Conservation (phyloP, 2,888 invertebrate genomes). For the Meloe dianella region DNA sequence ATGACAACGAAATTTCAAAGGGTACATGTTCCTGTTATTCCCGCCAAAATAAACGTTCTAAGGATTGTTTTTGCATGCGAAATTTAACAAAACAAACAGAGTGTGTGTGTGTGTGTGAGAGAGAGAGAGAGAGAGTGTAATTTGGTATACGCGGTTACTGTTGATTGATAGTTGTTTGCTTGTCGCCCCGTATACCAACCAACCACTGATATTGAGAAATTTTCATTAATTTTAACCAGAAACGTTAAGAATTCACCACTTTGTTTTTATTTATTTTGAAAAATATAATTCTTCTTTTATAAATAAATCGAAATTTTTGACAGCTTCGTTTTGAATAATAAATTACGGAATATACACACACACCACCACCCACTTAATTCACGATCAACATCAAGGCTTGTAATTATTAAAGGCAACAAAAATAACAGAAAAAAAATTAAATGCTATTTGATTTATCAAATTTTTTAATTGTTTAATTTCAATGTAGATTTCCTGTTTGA, state of each 20-base stretch:
- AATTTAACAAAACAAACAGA: conserved; percentile 49
- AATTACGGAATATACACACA: conserved; percentile 22
- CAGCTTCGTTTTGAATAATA: conserved; percentile 14
- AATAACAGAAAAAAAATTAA: too few relatives aligned
- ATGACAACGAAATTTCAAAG: conserved; percentile 35
- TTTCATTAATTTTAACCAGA: conserved; percentile 57
- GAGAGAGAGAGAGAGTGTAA: conserved; percentile 41
- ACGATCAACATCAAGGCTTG: conserved; percentile 12
- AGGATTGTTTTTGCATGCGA: conserved; percentile 46
- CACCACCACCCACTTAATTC: conserved; percentile 21
- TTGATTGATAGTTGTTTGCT: conserved; percentile 59
- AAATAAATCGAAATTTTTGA: conserved; percentile 11
- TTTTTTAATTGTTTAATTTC: neutral
- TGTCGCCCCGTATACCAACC: conserved; percentile 54
- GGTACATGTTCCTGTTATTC: conserved; percentile 51
- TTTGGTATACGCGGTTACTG: conserved; percentile 56
- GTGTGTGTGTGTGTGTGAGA: neutral
- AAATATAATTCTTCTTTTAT: neutral
- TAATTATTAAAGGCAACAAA: conserved; percentile 9
- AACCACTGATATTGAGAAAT: conserved; percentile 56
- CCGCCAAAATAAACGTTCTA: conserved; percentile 34
- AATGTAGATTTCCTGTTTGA: neutral
- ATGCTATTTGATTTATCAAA: neutral
- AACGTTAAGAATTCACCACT: conserved; percentile 5
- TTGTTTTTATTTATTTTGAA: neutral